Conservation (phyloP, 2,888 invertebrate species). For the Tigriopus californicus region DNA sequence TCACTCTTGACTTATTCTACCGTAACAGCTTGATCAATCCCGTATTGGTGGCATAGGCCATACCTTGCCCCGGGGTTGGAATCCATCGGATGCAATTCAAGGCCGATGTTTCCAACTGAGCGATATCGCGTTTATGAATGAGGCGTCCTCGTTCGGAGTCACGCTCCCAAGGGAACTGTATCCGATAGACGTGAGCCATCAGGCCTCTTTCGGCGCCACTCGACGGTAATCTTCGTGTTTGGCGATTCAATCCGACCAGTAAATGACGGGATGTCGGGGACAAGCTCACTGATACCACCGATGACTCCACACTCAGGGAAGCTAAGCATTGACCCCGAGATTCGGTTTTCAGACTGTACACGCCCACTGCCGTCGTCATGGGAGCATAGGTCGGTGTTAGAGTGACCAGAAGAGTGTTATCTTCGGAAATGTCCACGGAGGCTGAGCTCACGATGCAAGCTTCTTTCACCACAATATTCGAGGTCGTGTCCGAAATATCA, state of each 20-base stretch:
- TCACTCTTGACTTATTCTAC: neutral
- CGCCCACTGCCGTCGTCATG: conserved; percentile 42
- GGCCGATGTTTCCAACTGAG: conserved; percentile 46
- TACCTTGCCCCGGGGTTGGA: conserved; percentile 59
- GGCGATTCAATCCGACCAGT: neutral
- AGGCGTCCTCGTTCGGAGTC: conserved; percentile 19
- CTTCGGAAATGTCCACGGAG: conserved; percentile 56
- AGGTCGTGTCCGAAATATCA: conserved; percentile 30
- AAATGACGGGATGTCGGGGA: conserved; percentile 13
- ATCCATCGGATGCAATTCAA: conserved; percentile 70
- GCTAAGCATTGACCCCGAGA: conserved; percentile 50
- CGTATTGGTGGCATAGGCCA: conserved; percentile 66
- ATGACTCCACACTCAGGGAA: conserved; percentile 10
- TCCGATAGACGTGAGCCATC: conserved; percentile 16
- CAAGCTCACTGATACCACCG: conserved; percentile 5
- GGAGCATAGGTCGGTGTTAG: conserved; percentile 50
- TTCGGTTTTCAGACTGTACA: conserved; percentile 56
- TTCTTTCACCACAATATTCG: conserved; percentile 55
- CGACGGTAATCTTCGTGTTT: neutral
- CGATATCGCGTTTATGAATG: conserved; percentile 39
- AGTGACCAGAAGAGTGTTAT: conserved; percentile 55
- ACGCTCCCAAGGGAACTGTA: conserved; percentile 1
- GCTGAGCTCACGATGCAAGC: conserved; percentile 74
- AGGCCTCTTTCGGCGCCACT: neutral
- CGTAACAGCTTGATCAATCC: conserved; percentile 51